These are phyloP conservation scores for Mus musculus DNA, from an alignment of 2,113 vertebrate species.

Conservation along the genomic window DNA sequence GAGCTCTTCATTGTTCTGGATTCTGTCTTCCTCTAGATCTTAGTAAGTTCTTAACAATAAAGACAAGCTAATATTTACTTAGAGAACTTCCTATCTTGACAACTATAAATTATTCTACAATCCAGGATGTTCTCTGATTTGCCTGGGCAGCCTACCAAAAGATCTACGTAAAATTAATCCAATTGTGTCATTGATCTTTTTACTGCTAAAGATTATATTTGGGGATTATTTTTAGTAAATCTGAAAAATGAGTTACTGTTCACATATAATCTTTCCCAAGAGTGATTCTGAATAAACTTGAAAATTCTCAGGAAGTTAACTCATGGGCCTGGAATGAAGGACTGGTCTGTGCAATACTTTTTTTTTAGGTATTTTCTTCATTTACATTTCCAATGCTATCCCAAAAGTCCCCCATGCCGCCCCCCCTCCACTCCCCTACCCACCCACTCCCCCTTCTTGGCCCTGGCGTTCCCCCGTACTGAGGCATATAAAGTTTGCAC, in stretches of 20 bases:
- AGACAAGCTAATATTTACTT: slow-evolving; percentile 23
- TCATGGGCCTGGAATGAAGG: background rate
- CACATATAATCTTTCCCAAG: background rate
- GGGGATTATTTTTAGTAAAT: background rate
- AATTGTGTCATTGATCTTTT: slow-evolving; percentile 15
- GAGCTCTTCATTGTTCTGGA: background rate
- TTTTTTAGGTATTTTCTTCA: too few relatives aligned
- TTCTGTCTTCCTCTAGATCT: background rate
- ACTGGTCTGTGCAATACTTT: background rate
- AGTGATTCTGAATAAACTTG: background rate
- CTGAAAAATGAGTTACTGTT: background rate
- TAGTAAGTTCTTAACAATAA: background rate
- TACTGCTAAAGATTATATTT: background rate
- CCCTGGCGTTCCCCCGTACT: too few relatives aligned
- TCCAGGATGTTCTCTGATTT: slow-evolving; percentile 8
- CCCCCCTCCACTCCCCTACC: too few relatives aligned
- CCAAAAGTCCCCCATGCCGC: too few relatives aligned
- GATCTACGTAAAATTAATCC: background rate
- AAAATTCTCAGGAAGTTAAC: background rate
- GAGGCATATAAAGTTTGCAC: too few relatives aligned
- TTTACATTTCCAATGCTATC: too few relatives aligned
- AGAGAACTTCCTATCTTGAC: background rate
- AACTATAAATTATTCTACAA: slow-evolving; percentile 9
- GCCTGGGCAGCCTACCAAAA: background rate
- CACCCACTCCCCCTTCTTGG: too few relatives aligned